Base-by-base conservation (phyloP, 1,140 invertebrate species). In the Lasioglossum albipes region DNA sequence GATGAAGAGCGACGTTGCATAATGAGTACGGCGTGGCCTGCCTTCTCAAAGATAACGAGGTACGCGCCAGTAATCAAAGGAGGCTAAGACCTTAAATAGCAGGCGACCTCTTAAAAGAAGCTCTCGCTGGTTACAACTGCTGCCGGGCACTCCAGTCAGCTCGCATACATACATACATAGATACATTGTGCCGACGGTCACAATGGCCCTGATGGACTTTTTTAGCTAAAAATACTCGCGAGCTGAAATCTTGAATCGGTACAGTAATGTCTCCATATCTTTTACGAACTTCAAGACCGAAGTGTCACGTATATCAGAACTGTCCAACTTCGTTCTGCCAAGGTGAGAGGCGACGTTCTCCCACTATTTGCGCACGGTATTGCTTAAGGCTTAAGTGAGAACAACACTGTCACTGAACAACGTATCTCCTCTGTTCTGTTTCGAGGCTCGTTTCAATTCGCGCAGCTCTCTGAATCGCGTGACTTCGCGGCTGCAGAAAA, bases 11-110 rank as follows among this genome's bases (percentile, higher is more conserved):
- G 71, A 52, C 64, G n/a, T 57, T 27, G 65, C 52, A 62, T 62
- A 75, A 82, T 41, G 79, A 75, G 65, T 57, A n/a, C 41, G 49
- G 61, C 65, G 65, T 45, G 59, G 64, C 49, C 66, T 45, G 69
- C 41, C 68, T 85, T 61, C 67, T 86, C 84, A 83, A 85, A 83
- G 84, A 85, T 86, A 86, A 86, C 84, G 75, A 85, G 52, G 80
- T 83, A 85, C 79, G 84, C 84, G 71, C 67, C 75, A 68, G 75
- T 85, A 86, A 86, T 86, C 84, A 86, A 85, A 86, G 84, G 68
- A 76, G 62, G 16, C 70, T 69, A 67, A 70, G 79, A 78, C 64
- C 68, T 85, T 78, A 82, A 85, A 85, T 79, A 85, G 61, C 84
- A 36, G 61, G n/a, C 75, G 20, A 31, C 66, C 80, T 70, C 64